These are phyloP conservation scores for Coptodon rendalli DNA, from an alignment of 2,113 vertebrate genomes.

Conservation along the genomic window DNA sequence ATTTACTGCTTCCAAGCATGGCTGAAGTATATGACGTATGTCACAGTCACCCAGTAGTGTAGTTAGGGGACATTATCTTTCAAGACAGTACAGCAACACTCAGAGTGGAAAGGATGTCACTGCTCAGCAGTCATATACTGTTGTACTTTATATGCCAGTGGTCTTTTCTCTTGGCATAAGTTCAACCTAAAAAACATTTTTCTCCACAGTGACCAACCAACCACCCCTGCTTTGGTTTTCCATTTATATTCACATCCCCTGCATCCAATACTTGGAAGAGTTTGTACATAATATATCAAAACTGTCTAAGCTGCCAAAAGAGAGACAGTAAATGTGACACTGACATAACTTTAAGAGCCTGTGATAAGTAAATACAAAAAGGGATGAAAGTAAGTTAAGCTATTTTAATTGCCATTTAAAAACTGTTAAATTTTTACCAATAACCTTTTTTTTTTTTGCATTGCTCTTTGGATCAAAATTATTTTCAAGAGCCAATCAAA, in stretches of 20 bases:
- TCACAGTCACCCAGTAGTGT: neutral
- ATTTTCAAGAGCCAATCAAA: slow-evolving; percentile 49
- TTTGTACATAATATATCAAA: slow-evolving; percentile 22
- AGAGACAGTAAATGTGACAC: neutral
- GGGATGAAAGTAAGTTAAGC: neutral
- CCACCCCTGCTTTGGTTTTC: slow-evolving; percentile 26
- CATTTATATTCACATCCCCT: slow-evolving; percentile 35
- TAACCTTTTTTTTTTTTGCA: neutral
- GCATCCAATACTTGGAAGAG: slow-evolving; percentile 3
- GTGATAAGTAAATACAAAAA: neutral
- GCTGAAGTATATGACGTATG: neutral
- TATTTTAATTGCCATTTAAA: neutral
- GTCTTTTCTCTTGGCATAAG: slow-evolving; percentile 27
- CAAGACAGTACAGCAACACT: neutral
- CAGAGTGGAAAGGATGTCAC: neutral
- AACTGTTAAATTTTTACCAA: neutral
- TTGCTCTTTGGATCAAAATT: slow-evolving; percentile 1
- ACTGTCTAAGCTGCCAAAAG: neutral
- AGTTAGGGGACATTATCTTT: neutral
- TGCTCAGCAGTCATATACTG: neutral
- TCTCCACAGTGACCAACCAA: slow-evolving; percentile 23
- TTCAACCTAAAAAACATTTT: slow-evolving; percentile 32
- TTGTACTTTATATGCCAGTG: slow-evolving; percentile 17
- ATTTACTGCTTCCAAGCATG: neutral
- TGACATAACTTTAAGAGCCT: neutral